Evolutionary conservation across 2,888 invertebrate genomes (phyloP).

Genomic region (Drosophila koepferae): DNA sequence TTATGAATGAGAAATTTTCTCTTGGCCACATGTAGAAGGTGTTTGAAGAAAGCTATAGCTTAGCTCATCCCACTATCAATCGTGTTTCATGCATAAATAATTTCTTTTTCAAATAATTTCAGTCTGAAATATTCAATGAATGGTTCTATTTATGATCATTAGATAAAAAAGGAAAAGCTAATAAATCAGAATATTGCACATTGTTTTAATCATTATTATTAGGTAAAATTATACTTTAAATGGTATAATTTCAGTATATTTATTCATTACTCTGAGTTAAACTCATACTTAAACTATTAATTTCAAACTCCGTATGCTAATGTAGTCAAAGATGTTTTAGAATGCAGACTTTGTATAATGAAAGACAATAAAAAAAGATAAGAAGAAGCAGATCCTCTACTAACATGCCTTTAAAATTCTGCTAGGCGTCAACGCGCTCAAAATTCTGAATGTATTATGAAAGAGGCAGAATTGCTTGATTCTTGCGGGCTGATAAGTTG

Average conservation of each 20-base stretch:
- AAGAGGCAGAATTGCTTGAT: constrained; percentile 48
- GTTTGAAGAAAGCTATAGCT: constrained; percentile 31
- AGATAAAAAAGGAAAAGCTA: background rate
- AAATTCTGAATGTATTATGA: constrained; percentile 32
- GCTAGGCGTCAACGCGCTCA: constrained; percentile 11
- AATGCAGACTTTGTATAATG: background rate
- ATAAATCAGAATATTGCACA: background rate
- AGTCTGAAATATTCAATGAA: background rate
- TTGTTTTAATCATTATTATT: background rate
- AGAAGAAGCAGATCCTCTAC: background rate
- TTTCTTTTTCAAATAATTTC: background rate
- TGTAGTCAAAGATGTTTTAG: no score
- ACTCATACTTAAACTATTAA: background rate
- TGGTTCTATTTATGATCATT: background rate
- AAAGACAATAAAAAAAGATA: background rate
- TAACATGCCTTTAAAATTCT: constrained; percentile 16
- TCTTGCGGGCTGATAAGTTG: constrained; percentile 62
- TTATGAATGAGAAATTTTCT: constrained; percentile 50
- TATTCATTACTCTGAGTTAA: no score
- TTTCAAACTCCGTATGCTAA: background rate
- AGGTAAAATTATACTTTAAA: background rate
- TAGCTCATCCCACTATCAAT: constrained; percentile 2
- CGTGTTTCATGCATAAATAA: background rate
- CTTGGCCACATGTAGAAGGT: background rate
- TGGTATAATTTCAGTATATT: no score